Percentiles rank a stretch among this genome's conserved stretches.
Conservation (phyloP, 1,140 invertebrate species). For the Pemphigus obesinymphae region DNA sequence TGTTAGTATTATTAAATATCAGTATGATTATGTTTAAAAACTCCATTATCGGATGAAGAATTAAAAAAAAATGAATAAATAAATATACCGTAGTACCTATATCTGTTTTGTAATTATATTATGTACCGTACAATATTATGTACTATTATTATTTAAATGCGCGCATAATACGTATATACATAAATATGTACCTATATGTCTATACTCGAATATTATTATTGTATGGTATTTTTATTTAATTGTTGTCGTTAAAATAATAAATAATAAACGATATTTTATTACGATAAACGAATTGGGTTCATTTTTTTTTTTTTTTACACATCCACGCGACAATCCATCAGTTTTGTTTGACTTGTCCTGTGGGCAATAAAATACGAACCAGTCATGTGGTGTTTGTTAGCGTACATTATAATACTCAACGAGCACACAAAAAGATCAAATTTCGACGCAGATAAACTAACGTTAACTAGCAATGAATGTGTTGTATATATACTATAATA, state of each 20-base stretch:
- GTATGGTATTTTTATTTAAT: constrained; percentile 39
- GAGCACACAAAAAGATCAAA: constrained; percentile 22
- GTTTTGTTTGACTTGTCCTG: not conserved
- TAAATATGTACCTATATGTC: not conserved
- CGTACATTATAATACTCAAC: not conserved
- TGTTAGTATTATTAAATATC: too few species aligned
- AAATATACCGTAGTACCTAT: not conserved
- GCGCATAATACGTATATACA: too few species aligned
- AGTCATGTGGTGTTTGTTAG: not conserved
- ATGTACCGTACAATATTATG: not conserved
- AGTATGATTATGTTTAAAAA: too few species aligned
- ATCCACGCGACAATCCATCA: not conserved
- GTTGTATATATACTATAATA: not conserved
- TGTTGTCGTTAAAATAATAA: constrained; percentile 24
- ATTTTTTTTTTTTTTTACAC: not conserved
- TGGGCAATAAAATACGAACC: not conserved
- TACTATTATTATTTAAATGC: too few species aligned
- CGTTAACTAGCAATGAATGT: not conserved
- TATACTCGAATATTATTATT: constrained; percentile 1
- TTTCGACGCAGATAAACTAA: constrained; percentile 23
- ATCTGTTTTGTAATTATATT: not conserved
- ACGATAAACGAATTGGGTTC: not conserved
- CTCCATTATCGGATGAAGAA: too few species aligned
- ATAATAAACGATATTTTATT: constrained; percentile 39
- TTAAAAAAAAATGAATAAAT: not conserved